Conservation (phyloP, 2,797 vertebrate genomes). For the Distichodus sexfasciatus region DNA sequence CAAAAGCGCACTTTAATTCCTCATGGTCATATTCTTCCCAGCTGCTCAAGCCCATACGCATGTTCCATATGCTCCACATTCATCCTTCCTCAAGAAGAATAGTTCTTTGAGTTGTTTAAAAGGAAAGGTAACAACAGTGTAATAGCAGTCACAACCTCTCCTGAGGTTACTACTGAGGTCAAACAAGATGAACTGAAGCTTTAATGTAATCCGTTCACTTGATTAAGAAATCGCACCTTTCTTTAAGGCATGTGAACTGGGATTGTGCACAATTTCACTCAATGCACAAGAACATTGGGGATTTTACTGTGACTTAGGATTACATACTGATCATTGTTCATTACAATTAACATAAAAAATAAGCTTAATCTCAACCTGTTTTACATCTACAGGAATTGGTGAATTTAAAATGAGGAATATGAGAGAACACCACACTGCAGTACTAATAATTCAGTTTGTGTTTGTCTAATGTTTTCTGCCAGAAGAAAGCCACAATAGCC, state of each 20-base stretch:
- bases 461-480: conserved; percentile 20
- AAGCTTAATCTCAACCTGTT: conserved; percentile 7
- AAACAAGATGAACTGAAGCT: conserved; percentile 22
- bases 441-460: conserved; percentile 13
- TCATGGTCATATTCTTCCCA: conserved; percentile 63
- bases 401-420: background rate
- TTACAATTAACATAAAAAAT: conserved; percentile 2
- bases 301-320: background rate
- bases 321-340: conserved; percentile 14
- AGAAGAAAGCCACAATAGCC: conserved; percentile 35
- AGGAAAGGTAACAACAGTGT: conserved; percentile 60
- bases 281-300: conserved; percentile 13
- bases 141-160: conserved; percentile 51
- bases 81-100: conserved; percentile 43
- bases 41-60: conserved; percentile 19
- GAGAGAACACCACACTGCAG: conserved; percentile 8
- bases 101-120: conserved; percentile 13
- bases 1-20: conserved; percentile 57
- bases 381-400: background rate
- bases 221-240: background rate
- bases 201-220: conserved; percentile 17
- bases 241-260: conserved; percentile 11
- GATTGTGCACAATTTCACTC: conserved; percentile 2
- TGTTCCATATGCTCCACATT: conserved; percentile 23
- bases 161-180: conserved; percentile 51